Base-by-base conservation (phyloP, 2,113 vertebrate genomes). In the Chamaetylas fuelleborni region DNA sequence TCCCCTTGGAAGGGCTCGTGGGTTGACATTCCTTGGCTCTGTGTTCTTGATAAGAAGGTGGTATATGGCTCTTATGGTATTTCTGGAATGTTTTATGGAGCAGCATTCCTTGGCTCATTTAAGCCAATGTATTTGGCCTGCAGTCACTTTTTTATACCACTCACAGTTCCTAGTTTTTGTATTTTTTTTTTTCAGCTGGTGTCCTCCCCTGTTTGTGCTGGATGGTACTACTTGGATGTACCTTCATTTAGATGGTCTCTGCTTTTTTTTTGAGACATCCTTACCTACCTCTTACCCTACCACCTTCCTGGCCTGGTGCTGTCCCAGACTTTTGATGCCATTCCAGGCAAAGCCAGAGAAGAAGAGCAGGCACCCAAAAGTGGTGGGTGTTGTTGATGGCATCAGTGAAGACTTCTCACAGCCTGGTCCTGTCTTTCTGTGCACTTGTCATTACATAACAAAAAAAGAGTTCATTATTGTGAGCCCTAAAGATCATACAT, bases 261-360 rank as follows among this genome's bases (percentile, higher is more conserved):
- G 19, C 3, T 45, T 40, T 7, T 34, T 2, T 5, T 2, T 9
- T 19, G 15, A 19, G 25, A 45, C 34, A 40, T 50, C 25, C 6
- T 72, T 50, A 17, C 6, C 25, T 0, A 1, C 5, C 12, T 48
- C 5, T 40, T 33, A n/a, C 51, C 8, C 15, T 20, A 1, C 11
- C 2, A 2, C 43, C 23, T 48, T 64, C 45, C 24, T 76, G 40
- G 36, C 28, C 47, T 42, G n/a, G 4, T 64, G 40, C 34, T 60
- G 7, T 34, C 11, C 29, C 19, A 60, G 56, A 6, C 12, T 50
- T 64, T 24, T 45, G 14, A 25, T 43, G 42, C 6, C 4, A 2
- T 74, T 33, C 24, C 40, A 54, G 67, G 31, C 28, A 54, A 64
- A 54, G 5, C 6, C 11, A 31, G 34, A 50, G 47, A 14, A 31